These are phyloP conservation scores for Tridacna gigas DNA, from an alignment of 2,888 invertebrate species.

Conservation along the genomic window DNA sequence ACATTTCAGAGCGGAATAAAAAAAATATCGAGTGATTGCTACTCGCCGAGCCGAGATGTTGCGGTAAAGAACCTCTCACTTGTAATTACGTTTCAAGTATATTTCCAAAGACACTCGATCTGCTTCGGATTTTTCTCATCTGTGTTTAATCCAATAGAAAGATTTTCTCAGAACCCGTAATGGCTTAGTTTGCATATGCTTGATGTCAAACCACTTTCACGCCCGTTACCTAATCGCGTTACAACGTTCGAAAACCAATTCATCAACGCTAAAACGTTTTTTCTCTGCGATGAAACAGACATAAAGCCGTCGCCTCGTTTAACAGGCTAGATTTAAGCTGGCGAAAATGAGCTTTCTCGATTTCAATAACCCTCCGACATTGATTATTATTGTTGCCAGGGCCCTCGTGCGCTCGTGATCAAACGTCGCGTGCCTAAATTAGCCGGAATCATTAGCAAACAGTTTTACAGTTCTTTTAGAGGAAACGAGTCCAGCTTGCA, in stretches of 20 bases:
- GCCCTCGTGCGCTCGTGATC: constrained; percentile 50
- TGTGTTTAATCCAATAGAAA: constrained; percentile 25
- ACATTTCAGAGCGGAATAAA: no score
- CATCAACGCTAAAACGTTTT: constrained; percentile 35
- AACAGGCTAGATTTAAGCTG: constrained; percentile 12
- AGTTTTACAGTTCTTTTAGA: constrained; percentile 64
- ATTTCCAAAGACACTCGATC: neutral
- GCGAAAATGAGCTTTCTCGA: constrained; percentile 10
- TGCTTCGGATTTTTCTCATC: neutral
- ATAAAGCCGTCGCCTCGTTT: constrained; percentile 21
- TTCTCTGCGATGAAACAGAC: constrained; percentile 22
- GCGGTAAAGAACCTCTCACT: constrained; percentile 2
- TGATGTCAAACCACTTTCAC: constrained; percentile 40
- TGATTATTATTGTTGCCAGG: constrained; percentile 51
- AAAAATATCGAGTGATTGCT: neutral
- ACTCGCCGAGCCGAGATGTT: neutral
- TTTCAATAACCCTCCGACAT: constrained; percentile 40
- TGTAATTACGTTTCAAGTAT: constrained; percentile 21
- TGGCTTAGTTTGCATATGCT: constrained; percentile 31
- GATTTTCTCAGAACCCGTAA: constrained; percentile 12
- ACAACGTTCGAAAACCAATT: constrained; percentile 47
- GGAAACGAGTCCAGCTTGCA: constrained; percentile 71
- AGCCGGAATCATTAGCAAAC: constrained; percentile 68
- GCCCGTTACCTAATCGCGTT: constrained; percentile 61
- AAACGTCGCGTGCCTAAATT: constrained; percentile 67